Percentiles rank a stretch among this genome's conserved stretches.
Conservation (phyloP, 2,113 vertebrate genomes). For the Oncorhynchus nerka region DNA sequence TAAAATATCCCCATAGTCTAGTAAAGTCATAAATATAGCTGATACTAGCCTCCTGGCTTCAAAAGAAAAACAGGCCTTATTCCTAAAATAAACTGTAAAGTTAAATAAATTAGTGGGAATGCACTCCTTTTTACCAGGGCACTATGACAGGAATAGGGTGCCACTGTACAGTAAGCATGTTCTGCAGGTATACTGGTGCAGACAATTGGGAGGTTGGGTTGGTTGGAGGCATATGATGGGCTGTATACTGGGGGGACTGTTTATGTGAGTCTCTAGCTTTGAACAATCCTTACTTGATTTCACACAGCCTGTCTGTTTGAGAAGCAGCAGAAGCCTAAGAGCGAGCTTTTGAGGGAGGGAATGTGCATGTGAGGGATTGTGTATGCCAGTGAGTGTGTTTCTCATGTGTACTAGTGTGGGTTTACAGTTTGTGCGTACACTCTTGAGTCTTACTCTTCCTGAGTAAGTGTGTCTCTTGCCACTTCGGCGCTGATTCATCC, state of each 20-base stretch:
- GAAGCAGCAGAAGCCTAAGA: background rate
- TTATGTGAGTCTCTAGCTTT: background rate
- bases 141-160: background rate
- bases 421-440: too few relatives aligned
- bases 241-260: background rate
- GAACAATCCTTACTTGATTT: background rate
- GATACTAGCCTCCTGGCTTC: too few relatives aligned
- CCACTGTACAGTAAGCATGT: background rate
- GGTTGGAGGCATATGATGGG: background rate
- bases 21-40: too few relatives aligned
- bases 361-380: too few relatives aligned
- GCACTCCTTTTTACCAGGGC: too few relatives aligned
- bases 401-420: background rate
- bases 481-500: background rate
- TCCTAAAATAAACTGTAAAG: too few relatives aligned
- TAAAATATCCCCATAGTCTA: too few relatives aligned
- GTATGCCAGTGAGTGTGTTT: background rate
- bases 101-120: too few relatives aligned
- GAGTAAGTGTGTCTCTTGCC: background rate
- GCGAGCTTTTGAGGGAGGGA: background rate
- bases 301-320: background rate
- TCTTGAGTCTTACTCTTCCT: background rate
- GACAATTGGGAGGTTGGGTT: background rate
- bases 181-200: background rate
- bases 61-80: too few relatives aligned